These are phyloP conservation scores for Diplosoma virens DNA, from an alignment of 23 tunicate species.

Conservation along the genomic window DNA sequence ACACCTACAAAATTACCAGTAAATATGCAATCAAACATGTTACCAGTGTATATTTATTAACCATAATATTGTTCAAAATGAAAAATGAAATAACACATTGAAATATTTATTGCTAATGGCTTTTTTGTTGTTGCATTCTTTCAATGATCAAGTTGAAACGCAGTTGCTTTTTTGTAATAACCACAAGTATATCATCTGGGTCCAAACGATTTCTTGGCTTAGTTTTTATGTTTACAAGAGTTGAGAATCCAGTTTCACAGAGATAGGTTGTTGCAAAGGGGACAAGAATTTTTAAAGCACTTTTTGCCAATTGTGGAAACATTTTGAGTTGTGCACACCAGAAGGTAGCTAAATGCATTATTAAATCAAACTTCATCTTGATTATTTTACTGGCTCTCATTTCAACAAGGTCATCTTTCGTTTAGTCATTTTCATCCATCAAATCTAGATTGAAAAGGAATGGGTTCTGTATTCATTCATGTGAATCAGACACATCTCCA, in stretches of 20 bases:
- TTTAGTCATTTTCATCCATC: conserved; percentile 20
- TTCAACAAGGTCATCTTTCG: conserved; percentile 13
- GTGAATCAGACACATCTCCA: conserved; percentile 5
- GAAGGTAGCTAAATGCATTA: conserved; percentile 21
- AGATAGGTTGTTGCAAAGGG: conserved; percentile 16
- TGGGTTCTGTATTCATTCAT: conserved; percentile 20
- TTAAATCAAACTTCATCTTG: conserved; percentile 21
- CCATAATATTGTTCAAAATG: conserved; percentile 5
- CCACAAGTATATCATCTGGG: conserved; percentile 13
- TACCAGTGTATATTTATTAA: conserved; percentile 10
- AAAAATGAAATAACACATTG: conserved; percentile 13
- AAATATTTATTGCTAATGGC: conserved; percentile 23
- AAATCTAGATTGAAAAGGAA: conserved; percentile 12
- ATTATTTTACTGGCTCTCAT: conserved; percentile 15
- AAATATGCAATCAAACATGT: conserved; percentile 4
- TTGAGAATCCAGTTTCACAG: conserved; percentile 27
- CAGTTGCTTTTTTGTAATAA: conserved; percentile 17
- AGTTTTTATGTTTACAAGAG: conserved; percentile 21
- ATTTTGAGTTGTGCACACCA: conserved; percentile 26
- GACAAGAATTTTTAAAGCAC: conserved; percentile 11
- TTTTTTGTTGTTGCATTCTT: conserved; percentile 20
- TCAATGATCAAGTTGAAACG: conserved; percentile 15
- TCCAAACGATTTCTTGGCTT: conserved; percentile 29
- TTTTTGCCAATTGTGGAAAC: conserved; percentile 12
- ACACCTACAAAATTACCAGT: conserved; percentile 11